phyloP scores from a whole-genome alignment of 1,140 invertebrate genomes.

The Leguminivora glycinivorella region DNA sequence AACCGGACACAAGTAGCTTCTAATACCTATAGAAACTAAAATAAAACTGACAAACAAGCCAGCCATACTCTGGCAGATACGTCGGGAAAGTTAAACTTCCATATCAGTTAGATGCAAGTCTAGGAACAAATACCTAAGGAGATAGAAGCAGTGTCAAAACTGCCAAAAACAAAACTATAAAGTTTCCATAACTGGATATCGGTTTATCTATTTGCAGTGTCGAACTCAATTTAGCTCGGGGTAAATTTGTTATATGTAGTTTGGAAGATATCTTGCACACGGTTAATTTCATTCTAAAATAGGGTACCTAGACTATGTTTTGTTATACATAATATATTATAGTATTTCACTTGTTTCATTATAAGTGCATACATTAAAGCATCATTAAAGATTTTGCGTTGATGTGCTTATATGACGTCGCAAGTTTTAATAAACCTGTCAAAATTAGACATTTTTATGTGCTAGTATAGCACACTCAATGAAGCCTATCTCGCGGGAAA shows the following conservation, averaged over 20 bases:
- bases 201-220: constrained; percentile 75
- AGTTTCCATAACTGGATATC: constrained; percentile 76
- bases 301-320: no score
- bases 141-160: constrained; percentile 70
- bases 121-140: constrained; percentile 76
- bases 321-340: no score
- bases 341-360: no score
- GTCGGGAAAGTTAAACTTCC: constrained; percentile 70
- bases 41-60: constrained; percentile 58
- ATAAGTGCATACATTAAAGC: no score
- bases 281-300: neutral
- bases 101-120: constrained; percentile 66
- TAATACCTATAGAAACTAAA: constrained; percentile 38
- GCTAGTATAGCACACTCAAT: no score
- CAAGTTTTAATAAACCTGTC: no score
- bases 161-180: constrained; percentile 80
- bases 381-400: no score
- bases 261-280: constrained; percentile 27
- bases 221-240: constrained; percentile 67
- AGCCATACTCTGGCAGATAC: constrained; percentile 64
- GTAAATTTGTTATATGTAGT: constrained; percentile 53
- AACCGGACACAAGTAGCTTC: neutral
- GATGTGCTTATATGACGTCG: no score
- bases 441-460: no score
- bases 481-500: no score